phyloP scores from a whole-genome alignment of 2,888 invertebrate species.

The Rhingia rostrata region DNA sequence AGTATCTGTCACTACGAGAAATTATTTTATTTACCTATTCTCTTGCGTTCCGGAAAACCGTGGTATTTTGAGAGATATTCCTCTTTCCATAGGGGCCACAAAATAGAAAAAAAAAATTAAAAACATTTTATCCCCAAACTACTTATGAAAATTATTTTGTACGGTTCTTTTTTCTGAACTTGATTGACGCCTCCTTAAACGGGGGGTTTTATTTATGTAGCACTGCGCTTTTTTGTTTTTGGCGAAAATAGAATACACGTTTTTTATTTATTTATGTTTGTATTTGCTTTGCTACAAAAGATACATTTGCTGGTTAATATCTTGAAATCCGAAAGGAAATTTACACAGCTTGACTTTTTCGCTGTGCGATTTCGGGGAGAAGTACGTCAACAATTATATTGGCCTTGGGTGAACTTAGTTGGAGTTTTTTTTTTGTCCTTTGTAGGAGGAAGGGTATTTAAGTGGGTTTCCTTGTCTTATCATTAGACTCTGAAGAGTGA shows the following conservation, averaged over 20 bases:
- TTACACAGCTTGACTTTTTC: background rate
- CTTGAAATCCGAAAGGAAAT: conserved; percentile 24
- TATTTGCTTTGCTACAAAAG: conserved; percentile 13
- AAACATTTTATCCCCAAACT: conserved; percentile 25
- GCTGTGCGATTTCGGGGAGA: background rate
- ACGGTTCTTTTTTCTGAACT: conserved; percentile 13
- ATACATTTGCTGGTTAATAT: conserved; percentile 13
- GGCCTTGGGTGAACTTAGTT: conserved; percentile 29
- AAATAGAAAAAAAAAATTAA: background rate
- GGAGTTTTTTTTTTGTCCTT: conserved; percentile 19
- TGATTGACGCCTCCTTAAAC: conserved; percentile 63
- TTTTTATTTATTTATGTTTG: conserved; percentile 6
- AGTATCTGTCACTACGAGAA: conserved; percentile 55
- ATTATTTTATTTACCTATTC: conserved; percentile 43
- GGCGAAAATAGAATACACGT: conserved; percentile 29
- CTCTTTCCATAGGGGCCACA: conserved; percentile 4
- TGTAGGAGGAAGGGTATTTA: background rate
- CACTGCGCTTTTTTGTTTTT: conserved; percentile 24
- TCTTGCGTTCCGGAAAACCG: background rate
- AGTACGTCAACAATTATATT: conserved; percentile 10
- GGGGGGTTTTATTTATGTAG: conserved; percentile 35
- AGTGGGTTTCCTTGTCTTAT: background rate
- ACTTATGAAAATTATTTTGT: conserved; percentile 17
- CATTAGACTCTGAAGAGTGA: no score
- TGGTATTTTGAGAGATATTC: conserved; percentile 8